Evolutionary conservation across 2,113 vertebrate species (phyloP).

Genomic region (Gobio gobio): DNA sequence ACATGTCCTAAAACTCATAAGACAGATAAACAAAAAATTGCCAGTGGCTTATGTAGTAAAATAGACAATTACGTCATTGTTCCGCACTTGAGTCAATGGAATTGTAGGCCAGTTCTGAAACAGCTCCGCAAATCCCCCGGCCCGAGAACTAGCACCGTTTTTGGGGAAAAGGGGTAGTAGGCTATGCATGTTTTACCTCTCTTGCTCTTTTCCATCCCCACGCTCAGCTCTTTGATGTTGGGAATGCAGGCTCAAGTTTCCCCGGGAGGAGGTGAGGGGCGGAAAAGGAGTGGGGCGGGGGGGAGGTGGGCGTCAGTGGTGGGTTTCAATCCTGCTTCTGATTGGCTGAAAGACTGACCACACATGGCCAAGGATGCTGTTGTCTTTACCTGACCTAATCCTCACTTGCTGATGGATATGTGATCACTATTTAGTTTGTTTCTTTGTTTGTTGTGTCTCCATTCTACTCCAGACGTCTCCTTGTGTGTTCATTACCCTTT

Average conservation of each 20-base stretch:
- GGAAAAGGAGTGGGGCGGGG: background rate
- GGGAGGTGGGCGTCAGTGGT: background rate
- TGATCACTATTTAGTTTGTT: constrained; percentile 31
- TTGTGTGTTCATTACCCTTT: constrained; percentile 43
- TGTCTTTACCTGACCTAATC: constrained; percentile 38
- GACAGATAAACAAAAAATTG: background rate
- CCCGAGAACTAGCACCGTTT: background rate
- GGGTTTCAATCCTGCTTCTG: constrained; percentile 6
- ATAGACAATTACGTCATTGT: background rate
- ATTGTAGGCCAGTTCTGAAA: background rate
- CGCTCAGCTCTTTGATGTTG: constrained; percentile 50
- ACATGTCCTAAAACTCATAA: background rate
- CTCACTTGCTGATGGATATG: constrained; percentile 25
- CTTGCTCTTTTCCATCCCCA: constrained; percentile 56
- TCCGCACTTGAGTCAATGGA: background rate
- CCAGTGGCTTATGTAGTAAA: background rate
- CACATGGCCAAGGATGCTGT: constrained; percentile 50
- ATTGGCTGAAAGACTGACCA: constrained; percentile 36
- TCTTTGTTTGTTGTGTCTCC: constrained; percentile 30
- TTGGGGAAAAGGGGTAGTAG: background rate
- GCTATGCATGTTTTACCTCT: constrained; percentile 37
- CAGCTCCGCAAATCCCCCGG: background rate
- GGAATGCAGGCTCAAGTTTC: constrained; percentile 53
- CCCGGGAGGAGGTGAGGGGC: constrained; percentile 37
- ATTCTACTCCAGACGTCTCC: constrained; percentile 8